Base-by-base conservation (phyloP, 2,888 invertebrate species). In the Fragum sueziense region DNA sequence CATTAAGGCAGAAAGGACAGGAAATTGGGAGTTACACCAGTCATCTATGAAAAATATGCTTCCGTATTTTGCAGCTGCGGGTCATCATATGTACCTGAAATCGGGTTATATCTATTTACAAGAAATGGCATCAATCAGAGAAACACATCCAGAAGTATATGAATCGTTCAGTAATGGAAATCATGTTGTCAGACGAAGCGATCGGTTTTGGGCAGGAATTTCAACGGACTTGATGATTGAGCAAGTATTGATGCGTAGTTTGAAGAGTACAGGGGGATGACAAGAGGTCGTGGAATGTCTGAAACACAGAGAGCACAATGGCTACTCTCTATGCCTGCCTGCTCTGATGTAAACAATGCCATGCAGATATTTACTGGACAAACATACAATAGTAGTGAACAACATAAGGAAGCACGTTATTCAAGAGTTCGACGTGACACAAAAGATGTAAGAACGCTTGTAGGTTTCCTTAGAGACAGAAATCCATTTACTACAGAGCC, bases 1-100 rank as follows among this genome's bases (percentile, higher is more conserved):
- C 54, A 78, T 87, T n/a, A 85, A 74, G 65, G 76, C 87, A 27
- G 84, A 82, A 57, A 65, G 86, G 57, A 81, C 75, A 11, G 81
- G 81, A 0, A 31, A 81, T 34, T 81, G 78, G 61, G n/a, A 61
- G 11, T 27, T 61, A 27, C 61, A 61, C 61, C 11, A 27, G 3
- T 27, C 7, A 27, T n/a, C 70, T 0, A 11, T 77, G 17, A 22
- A 59, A 57, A 20, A 61, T 11, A 80, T 77, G 80, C 31, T 80
- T 9, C 76, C 76, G 11, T 69, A 57, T 59, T 73, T 77, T 29
- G 69, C 77, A 33, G 72, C 77, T 29, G 41, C 77, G n/a, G 73
- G 72, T 0, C 69, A 77, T 27, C 33, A 72, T 27, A 20, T 61
- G 20, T 68, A 69, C 37, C 7, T 77, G n/a, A 86, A 85, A 69